Evolutionary conservation across 1,140 invertebrate genomes (phyloP).

Genomic region (Sycophila sp.): DNA sequence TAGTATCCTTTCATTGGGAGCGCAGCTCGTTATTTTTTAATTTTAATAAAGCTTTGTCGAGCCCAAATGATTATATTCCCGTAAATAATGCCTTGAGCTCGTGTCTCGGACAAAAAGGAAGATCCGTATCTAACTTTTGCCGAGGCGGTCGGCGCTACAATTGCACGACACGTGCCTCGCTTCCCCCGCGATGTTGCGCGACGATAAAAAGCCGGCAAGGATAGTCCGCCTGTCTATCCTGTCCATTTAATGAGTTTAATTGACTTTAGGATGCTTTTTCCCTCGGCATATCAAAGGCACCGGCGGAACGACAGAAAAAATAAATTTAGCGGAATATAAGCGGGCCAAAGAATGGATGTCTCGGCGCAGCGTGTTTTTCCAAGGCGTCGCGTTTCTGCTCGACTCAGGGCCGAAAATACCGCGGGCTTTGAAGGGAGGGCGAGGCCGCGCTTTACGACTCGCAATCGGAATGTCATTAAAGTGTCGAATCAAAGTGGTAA

Average conservation of each 20-base stretch:
- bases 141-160: neutral
- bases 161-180: conserved; percentile 31
- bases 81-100: conserved; percentile 18
- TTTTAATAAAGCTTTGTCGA: conserved; percentile 20
- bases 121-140: conserved; percentile 29
- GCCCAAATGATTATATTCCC: conserved; percentile 21
- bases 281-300: no score
- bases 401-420: conserved; percentile 29
- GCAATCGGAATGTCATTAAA: conserved; percentile 33
- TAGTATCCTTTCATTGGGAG: neutral
- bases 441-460: neutral
- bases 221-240: neutral
- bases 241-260: conserved; percentile 30
- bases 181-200: conserved; percentile 13
- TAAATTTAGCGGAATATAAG: neutral
- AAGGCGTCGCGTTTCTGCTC: no score
- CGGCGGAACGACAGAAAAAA: no score
- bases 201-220: conserved; percentile 18
- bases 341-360: no score
- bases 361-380: no score
- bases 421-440: conserved; percentile 10
- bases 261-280: no score
- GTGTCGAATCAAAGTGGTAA: conserved; percentile 35
- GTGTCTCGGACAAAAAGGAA: conserved; percentile 14
- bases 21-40: conserved; percentile 25